Conservation (phyloP, 2,113 vertebrate species). For the Thymallus thymallus region DNA sequence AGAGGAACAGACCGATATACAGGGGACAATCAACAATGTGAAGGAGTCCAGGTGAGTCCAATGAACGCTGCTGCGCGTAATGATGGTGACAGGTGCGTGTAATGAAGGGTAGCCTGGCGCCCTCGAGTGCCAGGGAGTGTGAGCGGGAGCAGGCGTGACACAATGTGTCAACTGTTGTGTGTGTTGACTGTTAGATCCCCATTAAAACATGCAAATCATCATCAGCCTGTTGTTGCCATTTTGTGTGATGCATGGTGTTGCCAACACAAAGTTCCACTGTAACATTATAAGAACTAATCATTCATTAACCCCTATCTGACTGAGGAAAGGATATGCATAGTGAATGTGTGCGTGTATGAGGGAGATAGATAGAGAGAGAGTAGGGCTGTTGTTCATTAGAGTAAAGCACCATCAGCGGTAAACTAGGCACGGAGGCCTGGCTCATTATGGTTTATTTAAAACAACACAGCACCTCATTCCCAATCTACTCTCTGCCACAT, state of each 20-base stretch:
- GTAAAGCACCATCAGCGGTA: constrained; percentile 76
- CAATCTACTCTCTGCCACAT: constrained; percentile 91
- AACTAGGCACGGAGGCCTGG: constrained; percentile 80
- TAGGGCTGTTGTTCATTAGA: constrained; percentile 74
- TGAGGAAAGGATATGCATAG: constrained; percentile 13
- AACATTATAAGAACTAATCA: constrained; percentile 73
- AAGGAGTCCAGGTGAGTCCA: no score
- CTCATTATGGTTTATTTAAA: constrained; percentile 88
- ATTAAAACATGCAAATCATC: constrained; percentile 4
- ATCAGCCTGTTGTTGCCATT: constrained; percentile 11
- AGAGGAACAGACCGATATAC: no score
- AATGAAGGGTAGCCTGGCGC: no score
- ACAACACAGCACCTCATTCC: constrained; percentile 82
- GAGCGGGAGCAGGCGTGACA: no score
- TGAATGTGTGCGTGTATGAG: constrained; percentile 13
- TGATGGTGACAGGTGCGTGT: no score
- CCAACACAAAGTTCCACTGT: constrained; percentile 61
- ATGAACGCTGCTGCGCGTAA: no score
- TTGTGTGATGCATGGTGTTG: constrained; percentile 42
- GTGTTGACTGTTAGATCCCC: background rate
- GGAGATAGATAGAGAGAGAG: constrained; percentile 29
- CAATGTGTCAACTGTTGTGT: background rate
- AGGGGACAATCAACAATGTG: no score
- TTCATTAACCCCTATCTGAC: constrained; percentile 69
- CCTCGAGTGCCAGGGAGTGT: no score